Percentiles rank a stretch among this genome's conserved stretches.
These are phyloP conservation scores for Drosophila pectinifera DNA, from an alignment of 1,140 invertebrate species.

Conservation along the genomic window DNA sequence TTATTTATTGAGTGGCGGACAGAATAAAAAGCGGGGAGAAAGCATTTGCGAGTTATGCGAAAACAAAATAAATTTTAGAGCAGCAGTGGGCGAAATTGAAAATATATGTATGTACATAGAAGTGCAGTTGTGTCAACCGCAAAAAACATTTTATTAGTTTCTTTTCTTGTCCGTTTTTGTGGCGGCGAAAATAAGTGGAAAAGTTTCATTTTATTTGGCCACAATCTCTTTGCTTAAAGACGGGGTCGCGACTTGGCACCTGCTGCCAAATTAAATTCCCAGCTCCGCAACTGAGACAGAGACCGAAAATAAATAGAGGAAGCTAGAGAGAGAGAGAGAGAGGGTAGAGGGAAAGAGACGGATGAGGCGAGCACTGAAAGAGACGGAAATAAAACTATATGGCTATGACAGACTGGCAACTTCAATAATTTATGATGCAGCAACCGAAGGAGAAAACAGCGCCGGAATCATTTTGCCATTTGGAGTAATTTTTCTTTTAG, in stretches of 20 bases:
- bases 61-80: slow-evolving; percentile 80
- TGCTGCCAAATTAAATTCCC: slow-evolving; percentile 75
- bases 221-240: slow-evolving; percentile 56
- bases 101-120: slow-evolving; percentile 9
- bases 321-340: no score
- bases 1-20: slow-evolving; percentile 73
- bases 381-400: slow-evolving; percentile 47
- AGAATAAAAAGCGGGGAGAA: slow-evolving; percentile 21
- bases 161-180: slow-evolving; percentile 19
- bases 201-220: slow-evolving; percentile 68
- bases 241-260: slow-evolving; percentile 65
- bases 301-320: slow-evolving; percentile 13
- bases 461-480: slow-evolving; percentile 77
- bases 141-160: slow-evolving; percentile 46
- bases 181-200: slow-evolving; percentile 74
- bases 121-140: slow-evolving; percentile 55
- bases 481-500: slow-evolving; percentile 69
- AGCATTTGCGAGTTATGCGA: slow-evolving; percentile 65
- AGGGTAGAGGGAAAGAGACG: slow-evolving; percentile 7
- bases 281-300: slow-evolving; percentile 15
- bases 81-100: slow-evolving; percentile 26
- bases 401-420: slow-evolving; percentile 76
- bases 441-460: slow-evolving; percentile 38
- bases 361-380: not conserved
- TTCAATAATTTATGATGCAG: slow-evolving; percentile 78